Base-by-base conservation (phyloP, 2,113 vertebrate species). In the Galbula dea region DNA sequence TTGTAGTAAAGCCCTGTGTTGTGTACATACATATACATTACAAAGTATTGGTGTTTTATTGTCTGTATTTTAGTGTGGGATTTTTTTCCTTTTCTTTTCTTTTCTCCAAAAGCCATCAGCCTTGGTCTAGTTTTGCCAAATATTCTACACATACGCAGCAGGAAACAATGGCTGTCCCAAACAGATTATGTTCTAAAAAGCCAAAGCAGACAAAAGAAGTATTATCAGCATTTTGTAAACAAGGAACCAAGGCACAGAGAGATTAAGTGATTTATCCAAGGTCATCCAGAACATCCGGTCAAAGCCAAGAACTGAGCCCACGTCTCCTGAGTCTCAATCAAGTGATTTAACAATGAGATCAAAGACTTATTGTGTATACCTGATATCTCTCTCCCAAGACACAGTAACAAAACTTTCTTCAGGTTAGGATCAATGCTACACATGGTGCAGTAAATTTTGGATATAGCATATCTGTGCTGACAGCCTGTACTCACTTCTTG, bases 191-290 rank as follows among this genome's bases (percentile, higher is more conserved):
- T 29, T 94, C 65, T 89, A 91, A 93, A 95, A 82, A 96, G 79
- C 91, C 79, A 94, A 75, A 72, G 72, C 84, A 94, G 89, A 96
- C 91, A 95, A 96, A 95, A 72, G 61, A 83, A 89, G 91, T 29
- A 90, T 96, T 96, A 93, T 86, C 95, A 86, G 73, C 93, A 95
- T 95, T 96, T 95, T 94, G 89, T 96, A 96, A 94, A 96, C 90
- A 93, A 90, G 87, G 93, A 95, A 59, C 89, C 85, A 61, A 95
- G 89, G 87, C 91, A 63, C 89, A 93, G 94, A 88, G 75, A 94
- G 93, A 96, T 96, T 95, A 95, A 94, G 85, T 80, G 89, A 94
- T 96, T 94, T 95, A 91, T 68, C 94, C 96, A 94, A 94, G 96
- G 95, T 96, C 94, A 88, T 51, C 49, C 55, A 92, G 78, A 96